These are phyloP conservation scores for Agonopterix arenella DNA, from an alignment of 2,888 invertebrate genomes.

Conservation along the genomic window DNA sequence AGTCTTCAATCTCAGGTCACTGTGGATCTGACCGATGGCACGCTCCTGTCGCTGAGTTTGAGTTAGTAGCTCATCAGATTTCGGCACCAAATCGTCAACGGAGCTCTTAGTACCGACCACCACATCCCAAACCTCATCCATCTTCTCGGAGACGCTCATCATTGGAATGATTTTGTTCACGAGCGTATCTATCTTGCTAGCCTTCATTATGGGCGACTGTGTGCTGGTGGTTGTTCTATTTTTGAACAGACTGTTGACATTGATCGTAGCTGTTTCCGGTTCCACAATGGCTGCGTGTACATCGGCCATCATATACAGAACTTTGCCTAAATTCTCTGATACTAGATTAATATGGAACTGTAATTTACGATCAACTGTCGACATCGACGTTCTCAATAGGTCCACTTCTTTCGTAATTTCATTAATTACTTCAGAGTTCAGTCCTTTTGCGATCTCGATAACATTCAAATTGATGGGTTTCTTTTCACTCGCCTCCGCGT, in stretches of 20 bases:
- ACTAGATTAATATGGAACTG: conserved; percentile 91
- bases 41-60: conserved; percentile 92
- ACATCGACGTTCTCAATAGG: conserved; percentile 85
- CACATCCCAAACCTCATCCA: conserved; percentile 95
- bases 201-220: conserved; percentile 74
- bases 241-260: conserved; percentile 65
- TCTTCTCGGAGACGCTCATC: conserved; percentile 90
- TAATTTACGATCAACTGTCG: conserved; percentile 86
- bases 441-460: conserved; percentile 88
- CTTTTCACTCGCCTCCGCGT: conserved; percentile 91
- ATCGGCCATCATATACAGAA: conserved; percentile 86
- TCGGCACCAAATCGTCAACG: conserved; percentile 90
- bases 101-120: conserved; percentile 93
- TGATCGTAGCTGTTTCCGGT: conserved; percentile 77
- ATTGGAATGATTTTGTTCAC: conserved; percentile 90
- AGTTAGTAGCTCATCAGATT: conserved; percentile 89
- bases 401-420: conserved; percentile 89
- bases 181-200: conserved; percentile 87
- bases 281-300: conserved; percentile 91
- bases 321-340: conserved; percentile 87
- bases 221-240: conserved; percentile 78
- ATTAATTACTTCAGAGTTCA: conserved; percentile 87
- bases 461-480: conserved; percentile 90
- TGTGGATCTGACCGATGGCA: conserved; percentile 91
- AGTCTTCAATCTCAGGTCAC: conserved; percentile 87